Evolutionary conservation across 2,888 invertebrate genomes (phyloP).

Genomic region (Metacarcinus magister): DNA sequence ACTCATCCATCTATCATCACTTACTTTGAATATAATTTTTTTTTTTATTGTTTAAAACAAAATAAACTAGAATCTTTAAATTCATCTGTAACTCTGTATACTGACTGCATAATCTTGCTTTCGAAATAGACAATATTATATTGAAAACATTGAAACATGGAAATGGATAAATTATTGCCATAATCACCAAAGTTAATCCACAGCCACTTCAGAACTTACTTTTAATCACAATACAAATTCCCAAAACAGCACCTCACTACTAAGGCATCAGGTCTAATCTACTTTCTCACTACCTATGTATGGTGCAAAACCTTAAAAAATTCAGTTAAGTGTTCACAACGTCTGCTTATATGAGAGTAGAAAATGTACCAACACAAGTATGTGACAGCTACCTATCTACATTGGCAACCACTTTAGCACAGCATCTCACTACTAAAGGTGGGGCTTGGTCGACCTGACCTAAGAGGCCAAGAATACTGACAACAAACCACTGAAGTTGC

Average conservation of each 20-base stretch:
- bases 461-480: not conserved
- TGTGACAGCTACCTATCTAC: not conserved
- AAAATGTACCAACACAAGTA: not conserved
- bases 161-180: not conserved
- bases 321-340: not conserved
- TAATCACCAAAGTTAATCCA: conserved; percentile 4
- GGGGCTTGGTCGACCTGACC: not conserved
- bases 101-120: not conserved
- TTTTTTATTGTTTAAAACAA: no score
- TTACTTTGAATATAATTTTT: not conserved
- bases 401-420: not conserved
- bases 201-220: conserved; percentile 29
- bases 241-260: conserved; percentile 38
- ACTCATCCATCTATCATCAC: not conserved
- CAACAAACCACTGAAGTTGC: not conserved
- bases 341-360: not conserved
- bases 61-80: no score
- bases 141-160: not conserved
- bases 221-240: conserved; percentile 11
- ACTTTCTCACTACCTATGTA: not conserved
- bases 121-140: not conserved
- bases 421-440: conserved; percentile 14
- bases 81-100: not conserved
- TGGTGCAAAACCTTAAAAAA: not conserved
- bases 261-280: conserved; percentile 49